These are phyloP conservation scores for Zaprionus ghesquierei DNA, from an alignment of 1,140 invertebrate species.

Conservation along the genomic window DNA sequence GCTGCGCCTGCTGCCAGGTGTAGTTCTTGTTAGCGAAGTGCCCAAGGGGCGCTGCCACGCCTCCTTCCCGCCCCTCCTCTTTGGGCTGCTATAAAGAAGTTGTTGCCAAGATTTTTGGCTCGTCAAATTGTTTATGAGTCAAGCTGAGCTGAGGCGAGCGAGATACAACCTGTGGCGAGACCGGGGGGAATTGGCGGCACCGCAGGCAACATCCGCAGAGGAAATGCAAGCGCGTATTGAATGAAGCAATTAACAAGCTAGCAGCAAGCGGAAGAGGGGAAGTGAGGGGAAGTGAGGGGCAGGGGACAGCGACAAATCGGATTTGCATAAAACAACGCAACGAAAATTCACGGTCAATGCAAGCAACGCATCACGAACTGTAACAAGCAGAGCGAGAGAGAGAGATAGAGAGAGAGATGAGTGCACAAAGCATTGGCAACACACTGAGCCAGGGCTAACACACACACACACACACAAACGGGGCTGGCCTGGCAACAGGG, in stretches of 20 bases:
- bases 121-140: conserved; percentile 8
- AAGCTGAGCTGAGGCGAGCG: not conserved
- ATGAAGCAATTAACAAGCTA: conserved; percentile 54
- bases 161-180: too few relatives aligned
- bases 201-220: conserved; percentile 36
- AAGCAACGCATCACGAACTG: conserved; percentile 48
- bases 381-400: conserved; percentile 9
- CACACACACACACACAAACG: conserved; percentile 17
- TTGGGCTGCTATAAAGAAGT: too few relatives aligned
- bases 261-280: not conserved
- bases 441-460: conserved; percentile 24
- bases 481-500: conserved; percentile 65
- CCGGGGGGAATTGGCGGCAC: not conserved
- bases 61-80: too few relatives aligned
- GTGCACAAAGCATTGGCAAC: conserved; percentile 15
- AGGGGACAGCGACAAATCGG: conserved; percentile 29
- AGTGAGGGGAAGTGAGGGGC: not conserved
- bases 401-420: too few relatives aligned
- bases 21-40: not conserved
- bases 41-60: not conserved
- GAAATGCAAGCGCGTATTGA: conserved; percentile 35
- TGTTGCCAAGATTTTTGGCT: not conserved
- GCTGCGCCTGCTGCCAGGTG: not conserved
- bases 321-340: conserved; percentile 53
- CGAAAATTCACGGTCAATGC: conserved; percentile 74